Evolutionary conservation across 2,797 vertebrate species (phyloP), one percentile per base, ranked within the genome.

Genomic region (Propithecus perrieri): DNA sequence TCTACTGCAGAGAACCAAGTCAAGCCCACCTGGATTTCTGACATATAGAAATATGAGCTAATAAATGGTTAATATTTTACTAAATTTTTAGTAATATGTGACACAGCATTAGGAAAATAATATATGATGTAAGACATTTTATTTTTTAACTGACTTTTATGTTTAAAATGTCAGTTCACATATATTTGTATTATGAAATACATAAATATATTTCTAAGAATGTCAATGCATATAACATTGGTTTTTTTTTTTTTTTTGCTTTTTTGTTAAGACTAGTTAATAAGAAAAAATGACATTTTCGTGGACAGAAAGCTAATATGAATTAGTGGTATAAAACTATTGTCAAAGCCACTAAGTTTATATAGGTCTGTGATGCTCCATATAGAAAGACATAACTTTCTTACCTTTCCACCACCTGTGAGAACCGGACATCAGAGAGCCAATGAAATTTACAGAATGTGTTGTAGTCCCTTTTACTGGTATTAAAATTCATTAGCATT

Each of bases 131-230:
- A 18, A 65, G 11, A 91, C 35, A 72, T 35, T 97, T 97, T 65
- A 53, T 57, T 78, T 55, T 80, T 79, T 63, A 15, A 63, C 7
- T 93, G 33, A 94, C 38, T 6, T 96, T 96, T 92, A 81, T 46
- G 65, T 18, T 55, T 76, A 96, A 96, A 98, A 97, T 94, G n/a
- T 84, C 74, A 85, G 11, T 88, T 96, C 61, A 80, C 2, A 8
- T 94, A 55, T 75, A 59, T 30, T 48, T 79, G 26, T 8, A 20
- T 81, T 92, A 88, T 63, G 74, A 96, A 95, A 75, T 53, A 46
- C 11, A 90, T 80, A 33, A 84, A 84, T 30, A 69, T 5, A 83
- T 71, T 69, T 93, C 4, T 59, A 83, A 61, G 26, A 69, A 86
- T 86, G 43, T 86, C 75, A 86, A 4, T 67, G 57, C 67, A 65